Evolutionary conservation across 2,888 invertebrate genomes (phyloP).

Genomic region (Pegoplata infirma): DNA sequence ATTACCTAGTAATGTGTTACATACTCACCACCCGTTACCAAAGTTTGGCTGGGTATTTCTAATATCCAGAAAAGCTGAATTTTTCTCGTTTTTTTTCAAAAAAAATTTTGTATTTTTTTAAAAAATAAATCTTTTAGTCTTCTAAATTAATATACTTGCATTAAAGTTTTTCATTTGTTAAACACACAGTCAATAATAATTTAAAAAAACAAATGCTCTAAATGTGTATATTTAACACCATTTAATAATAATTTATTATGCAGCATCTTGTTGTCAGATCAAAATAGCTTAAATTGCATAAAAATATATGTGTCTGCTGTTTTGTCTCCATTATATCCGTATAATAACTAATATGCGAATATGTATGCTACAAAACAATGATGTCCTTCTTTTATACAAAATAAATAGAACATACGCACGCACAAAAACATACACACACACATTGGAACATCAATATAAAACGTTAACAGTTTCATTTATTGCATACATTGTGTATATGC

Average conservation of each 20-base stretch:
- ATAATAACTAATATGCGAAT: conserved; percentile 12
- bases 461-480: conserved; percentile 1
- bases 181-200: too few relatives aligned
- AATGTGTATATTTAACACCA: neutral
- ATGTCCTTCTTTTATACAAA: too few relatives aligned
- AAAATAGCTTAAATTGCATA: conserved; percentile 14
- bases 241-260: conserved; percentile 21
- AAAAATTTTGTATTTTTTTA: too few relatives aligned
- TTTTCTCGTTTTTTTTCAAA: too few relatives aligned
- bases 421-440: neutral
- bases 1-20: too few relatives aligned
- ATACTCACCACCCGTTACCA: too few relatives aligned
- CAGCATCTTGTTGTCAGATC: conserved; percentile 21
- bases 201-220: neutral
- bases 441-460: conserved; percentile 1
- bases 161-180: too few relatives aligned
- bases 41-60: too few relatives aligned
- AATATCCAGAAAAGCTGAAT: too few relatives aligned
- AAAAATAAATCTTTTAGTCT: too few relatives aligned
- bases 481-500: neutral
- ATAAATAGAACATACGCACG: too few relatives aligned
- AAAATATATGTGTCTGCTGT: neutral
- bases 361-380: conserved; percentile 12
- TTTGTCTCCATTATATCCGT: conserved; percentile 20
- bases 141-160: too few relatives aligned